These are phyloP conservation scores for Xiphorhynchus erythropygius DNA, from an alignment of 2,797 vertebrate species.

Conservation along the genomic window DNA sequence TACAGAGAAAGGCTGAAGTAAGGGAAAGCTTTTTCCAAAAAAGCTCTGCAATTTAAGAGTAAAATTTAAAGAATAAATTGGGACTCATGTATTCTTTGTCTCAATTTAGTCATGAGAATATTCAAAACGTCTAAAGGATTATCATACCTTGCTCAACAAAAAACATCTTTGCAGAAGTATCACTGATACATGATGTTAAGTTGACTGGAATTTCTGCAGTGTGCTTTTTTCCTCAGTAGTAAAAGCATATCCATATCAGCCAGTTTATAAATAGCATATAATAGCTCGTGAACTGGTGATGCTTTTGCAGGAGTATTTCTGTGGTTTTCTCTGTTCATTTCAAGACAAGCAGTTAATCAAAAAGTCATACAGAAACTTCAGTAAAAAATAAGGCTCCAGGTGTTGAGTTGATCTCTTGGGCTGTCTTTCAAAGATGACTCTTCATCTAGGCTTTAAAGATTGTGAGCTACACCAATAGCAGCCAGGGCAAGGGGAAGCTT, in stretches of 20 bases:
- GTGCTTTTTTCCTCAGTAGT: constrained; percentile 19
- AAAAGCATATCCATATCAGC: constrained; percentile 54
- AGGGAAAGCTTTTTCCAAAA: not conserved
- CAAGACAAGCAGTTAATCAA: constrained; percentile 49
- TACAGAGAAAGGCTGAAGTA: not conserved
- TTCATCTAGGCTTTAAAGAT: not conserved
- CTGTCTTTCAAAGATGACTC: not conserved
- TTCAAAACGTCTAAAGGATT: not conserved
- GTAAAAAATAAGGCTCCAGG: not conserved
- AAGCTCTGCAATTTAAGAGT: not conserved
- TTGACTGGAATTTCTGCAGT: constrained; percentile 28
- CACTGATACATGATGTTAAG: not conserved
- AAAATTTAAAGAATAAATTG: not conserved
- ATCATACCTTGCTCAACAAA: not conserved
- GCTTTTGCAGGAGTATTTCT: constrained; percentile 69
- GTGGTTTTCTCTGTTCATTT: constrained; percentile 67
- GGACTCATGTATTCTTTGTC: not conserved
- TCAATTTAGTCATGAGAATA: not conserved
- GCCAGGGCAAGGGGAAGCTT: not conserved
- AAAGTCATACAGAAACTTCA: constrained; percentile 37
- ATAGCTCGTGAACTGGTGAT: constrained; percentile 70
- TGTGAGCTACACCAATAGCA: not conserved
- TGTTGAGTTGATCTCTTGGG: not conserved
- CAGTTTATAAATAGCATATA: constrained; percentile 74
- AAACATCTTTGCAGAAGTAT: not conserved